Percentiles rank a stretch among this genome's conserved stretches.
Evolutionary conservation across 2,888 invertebrate genomes (phyloP).

Genomic region (Ochropleura plecta): DNA sequence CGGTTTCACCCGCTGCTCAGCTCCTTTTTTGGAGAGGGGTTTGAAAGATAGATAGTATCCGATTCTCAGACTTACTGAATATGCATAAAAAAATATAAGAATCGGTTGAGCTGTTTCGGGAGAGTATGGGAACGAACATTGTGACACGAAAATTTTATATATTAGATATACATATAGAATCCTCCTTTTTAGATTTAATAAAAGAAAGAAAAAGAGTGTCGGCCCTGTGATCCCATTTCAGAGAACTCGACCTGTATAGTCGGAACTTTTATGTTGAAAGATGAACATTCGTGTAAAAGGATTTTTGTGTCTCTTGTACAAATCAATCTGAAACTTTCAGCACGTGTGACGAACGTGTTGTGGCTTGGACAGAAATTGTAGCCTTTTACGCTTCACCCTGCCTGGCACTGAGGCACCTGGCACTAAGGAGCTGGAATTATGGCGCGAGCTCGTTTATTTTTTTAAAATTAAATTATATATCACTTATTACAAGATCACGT

Average conservation of each 20-base stretch:
- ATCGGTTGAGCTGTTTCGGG: too few species aligned
- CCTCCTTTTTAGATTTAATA: neutral
- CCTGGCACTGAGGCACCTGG: too few species aligned
- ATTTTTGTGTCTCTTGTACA: conserved; percentile 59
- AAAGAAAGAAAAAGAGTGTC: neutral
- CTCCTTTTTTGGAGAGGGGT: too few species aligned
- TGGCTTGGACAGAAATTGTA: conserved; percentile 11
- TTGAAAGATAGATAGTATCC: too few species aligned
- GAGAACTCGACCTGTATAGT: conserved; percentile 17
- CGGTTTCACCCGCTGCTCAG: too few species aligned
- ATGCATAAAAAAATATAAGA: too few species aligned
- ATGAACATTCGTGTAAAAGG: conserved; percentile 59
- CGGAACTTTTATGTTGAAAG: conserved; percentile 50
- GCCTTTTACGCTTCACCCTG: neutral
- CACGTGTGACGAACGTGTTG: conserved; percentile 30
- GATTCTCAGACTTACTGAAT: too few species aligned
- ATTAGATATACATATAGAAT: too few species aligned
- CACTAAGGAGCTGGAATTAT: neutral
- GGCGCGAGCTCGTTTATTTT: neutral
- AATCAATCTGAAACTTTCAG: conserved; percentile 55
- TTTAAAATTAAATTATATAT: neutral
- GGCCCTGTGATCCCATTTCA: neutral
- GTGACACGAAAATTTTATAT: too few species aligned
- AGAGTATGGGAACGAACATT: too few species aligned
- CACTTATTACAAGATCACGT: neutral